phyloP scores from a whole-genome alignment of 2,113 vertebrate genomes.

The Propithecus coquereli region DNA sequence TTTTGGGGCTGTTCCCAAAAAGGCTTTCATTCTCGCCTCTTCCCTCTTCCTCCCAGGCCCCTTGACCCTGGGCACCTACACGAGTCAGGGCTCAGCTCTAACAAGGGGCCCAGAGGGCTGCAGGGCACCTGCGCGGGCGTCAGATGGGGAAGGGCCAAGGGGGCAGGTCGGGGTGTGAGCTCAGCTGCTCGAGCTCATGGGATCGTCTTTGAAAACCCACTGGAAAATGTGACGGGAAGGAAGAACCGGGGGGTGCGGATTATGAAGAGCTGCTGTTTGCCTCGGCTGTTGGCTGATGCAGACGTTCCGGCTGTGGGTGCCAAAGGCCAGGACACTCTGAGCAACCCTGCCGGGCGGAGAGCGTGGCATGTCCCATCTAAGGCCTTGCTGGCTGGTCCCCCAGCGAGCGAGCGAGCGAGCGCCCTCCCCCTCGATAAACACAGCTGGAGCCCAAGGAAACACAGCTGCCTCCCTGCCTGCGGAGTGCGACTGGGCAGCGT shows the following conservation, averaged over 20 bases:
- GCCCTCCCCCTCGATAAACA: neutral
- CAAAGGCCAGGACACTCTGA: slow-evolving; percentile 35
- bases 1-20: slow-evolving; percentile 39
- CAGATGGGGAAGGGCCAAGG: neutral
- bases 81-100: neutral
- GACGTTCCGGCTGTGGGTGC: neutral
- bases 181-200: neutral
- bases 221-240: slow-evolving; percentile 62
- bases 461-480: neutral
- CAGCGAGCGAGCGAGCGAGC: accelerated
- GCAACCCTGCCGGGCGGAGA: neutral
- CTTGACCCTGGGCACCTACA: neutral
- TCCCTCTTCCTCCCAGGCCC: neutral
- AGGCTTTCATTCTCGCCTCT: slow-evolving; percentile 4
- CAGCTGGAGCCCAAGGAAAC: slow-evolving; percentile 36
- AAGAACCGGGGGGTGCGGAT: neutral
- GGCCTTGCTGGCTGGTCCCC: slow-evolving; percentile 21
- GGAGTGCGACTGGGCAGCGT: neutral
- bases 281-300: slow-evolving; percentile 15
- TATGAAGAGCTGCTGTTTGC: neutral
- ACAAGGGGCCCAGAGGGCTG: neutral
- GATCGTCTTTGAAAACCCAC: neutral
- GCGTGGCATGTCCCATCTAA: neutral
- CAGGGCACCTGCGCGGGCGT: neutral
- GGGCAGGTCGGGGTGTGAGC: neutral